phyloP scores from a whole-genome alignment of 2,113 vertebrate genomes.

The Dicaeum eximium region DNA sequence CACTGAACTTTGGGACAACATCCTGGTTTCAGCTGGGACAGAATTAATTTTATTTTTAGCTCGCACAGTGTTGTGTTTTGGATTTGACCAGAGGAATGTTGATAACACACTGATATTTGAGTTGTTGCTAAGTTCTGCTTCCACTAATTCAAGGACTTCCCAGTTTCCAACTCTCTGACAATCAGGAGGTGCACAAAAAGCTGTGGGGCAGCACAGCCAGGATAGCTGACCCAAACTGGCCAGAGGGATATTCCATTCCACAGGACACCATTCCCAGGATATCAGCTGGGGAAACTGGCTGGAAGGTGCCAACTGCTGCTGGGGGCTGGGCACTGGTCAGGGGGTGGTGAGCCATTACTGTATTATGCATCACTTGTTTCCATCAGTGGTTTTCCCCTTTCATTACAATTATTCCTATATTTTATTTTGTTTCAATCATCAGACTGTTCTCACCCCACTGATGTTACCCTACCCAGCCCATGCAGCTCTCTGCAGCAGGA shows the following conservation, averaged over 20 bases:
- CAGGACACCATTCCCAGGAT: background rate
- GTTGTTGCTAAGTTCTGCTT: background rate
- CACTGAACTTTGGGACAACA: background rate
- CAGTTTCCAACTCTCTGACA: background rate
- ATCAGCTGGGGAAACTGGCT: background rate
- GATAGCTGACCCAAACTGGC: background rate
- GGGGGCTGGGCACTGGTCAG: background rate
- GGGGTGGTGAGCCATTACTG: background rate
- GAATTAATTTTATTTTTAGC: background rate
- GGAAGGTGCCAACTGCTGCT: background rate
- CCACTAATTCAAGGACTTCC: background rate
- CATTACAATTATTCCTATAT: background rate
- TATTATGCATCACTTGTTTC: background rate
- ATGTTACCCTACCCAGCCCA: accelerated
- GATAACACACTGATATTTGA: background rate
- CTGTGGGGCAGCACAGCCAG: background rate
- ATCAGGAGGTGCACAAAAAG: background rate
- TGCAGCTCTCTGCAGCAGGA: background rate
- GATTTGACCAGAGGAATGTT: background rate
- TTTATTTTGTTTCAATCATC: background rate
- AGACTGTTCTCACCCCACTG: background rate
- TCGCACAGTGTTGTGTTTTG: background rate
- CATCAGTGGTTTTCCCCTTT: background rate
- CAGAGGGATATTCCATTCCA: background rate
- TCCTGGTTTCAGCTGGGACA: background rate